Evolutionary conservation across 2,888 invertebrate genomes (phyloP).

Genomic region (Sipunculus nudus): DNA sequence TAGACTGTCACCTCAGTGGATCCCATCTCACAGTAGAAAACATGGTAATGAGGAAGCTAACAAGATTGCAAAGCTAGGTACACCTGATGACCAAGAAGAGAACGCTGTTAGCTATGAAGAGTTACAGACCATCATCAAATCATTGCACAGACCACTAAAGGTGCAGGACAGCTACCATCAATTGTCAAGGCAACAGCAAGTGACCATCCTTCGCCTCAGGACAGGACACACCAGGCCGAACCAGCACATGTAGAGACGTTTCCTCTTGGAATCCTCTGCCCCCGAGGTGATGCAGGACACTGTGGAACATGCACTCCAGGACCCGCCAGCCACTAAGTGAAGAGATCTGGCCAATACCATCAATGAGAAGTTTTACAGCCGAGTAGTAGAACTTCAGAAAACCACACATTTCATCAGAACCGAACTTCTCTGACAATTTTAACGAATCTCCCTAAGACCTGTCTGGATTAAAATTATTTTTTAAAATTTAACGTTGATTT

Average conservation of each 20-base stretch:
- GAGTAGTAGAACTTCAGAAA: neutral
- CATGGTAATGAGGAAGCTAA: neutral
- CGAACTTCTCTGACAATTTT: too few relatives aligned
- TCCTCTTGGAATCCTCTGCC: neutral
- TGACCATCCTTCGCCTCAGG: too few relatives aligned
- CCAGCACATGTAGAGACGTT: neutral
- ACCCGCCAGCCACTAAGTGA: neutral
- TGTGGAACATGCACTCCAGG: neutral
- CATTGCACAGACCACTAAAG: neutral
- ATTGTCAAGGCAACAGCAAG: neutral
- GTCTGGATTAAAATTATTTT: too few relatives aligned
- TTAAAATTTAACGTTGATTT: too few relatives aligned
- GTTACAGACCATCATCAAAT: neutral
- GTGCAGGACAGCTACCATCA: neutral
- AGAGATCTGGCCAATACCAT: neutral
- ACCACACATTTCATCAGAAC: neutral
- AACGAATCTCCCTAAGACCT: too few relatives aligned
- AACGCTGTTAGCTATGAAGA: neutral
- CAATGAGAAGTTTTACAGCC: neutral
- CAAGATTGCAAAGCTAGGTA: neutral
- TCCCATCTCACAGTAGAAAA: neutral
- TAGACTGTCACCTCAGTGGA: neutral
- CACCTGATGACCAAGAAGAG: neutral
- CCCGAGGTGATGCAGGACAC: neutral
- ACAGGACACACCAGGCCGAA: neutral